Evolutionary conservation across 2,113 vertebrate genomes (phyloP).

Genomic region (Polyodon spathula): DNA sequence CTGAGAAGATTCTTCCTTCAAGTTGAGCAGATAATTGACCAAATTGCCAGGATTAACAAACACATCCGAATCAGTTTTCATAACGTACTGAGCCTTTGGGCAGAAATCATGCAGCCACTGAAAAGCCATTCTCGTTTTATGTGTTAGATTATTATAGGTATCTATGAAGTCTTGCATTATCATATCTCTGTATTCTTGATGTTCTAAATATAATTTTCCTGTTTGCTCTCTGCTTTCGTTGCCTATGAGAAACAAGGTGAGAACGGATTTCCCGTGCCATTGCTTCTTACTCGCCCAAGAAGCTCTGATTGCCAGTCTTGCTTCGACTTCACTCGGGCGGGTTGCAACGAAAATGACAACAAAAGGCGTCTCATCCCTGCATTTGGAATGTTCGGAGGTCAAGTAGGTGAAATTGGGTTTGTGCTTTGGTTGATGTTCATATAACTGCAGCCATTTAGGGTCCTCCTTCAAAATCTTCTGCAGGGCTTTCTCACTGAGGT

Average conservation of each 20-base stretch:
- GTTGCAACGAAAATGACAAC: conserved; percentile 56
- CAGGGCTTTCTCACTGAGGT: too few species aligned
- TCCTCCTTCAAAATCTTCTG: too few species aligned
- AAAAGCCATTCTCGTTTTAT: conserved; percentile 59
- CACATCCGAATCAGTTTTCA: conserved; percentile 49
- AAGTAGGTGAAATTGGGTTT: conserved; percentile 37
- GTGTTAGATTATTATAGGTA: conserved; percentile 48
- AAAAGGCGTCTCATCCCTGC: conserved; percentile 31
- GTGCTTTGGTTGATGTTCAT: too few species aligned
- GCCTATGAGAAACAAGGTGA: conserved; percentile 40
- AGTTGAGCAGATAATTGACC: conserved; percentile 44
- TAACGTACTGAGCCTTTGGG: conserved; percentile 37
- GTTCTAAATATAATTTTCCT: conserved; percentile 52
- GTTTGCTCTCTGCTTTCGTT: not conserved
- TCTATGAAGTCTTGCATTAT: conserved; percentile 51
- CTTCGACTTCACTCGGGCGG: conserved; percentile 22
- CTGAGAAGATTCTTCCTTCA: conserved; percentile 18
- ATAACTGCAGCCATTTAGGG: too few species aligned
- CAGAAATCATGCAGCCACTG: conserved; percentile 52
- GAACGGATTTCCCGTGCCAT: conserved; percentile 42
- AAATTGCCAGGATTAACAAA: conserved; percentile 52
- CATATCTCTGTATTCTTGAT: conserved; percentile 52
- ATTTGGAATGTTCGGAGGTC: conserved; percentile 21
- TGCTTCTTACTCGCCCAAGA: conserved; percentile 38
- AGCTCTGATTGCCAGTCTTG: conserved; percentile 45